phyloP scores from a whole-genome alignment of 2,113 vertebrate species.

The Cnemophilus loriae region DNA sequence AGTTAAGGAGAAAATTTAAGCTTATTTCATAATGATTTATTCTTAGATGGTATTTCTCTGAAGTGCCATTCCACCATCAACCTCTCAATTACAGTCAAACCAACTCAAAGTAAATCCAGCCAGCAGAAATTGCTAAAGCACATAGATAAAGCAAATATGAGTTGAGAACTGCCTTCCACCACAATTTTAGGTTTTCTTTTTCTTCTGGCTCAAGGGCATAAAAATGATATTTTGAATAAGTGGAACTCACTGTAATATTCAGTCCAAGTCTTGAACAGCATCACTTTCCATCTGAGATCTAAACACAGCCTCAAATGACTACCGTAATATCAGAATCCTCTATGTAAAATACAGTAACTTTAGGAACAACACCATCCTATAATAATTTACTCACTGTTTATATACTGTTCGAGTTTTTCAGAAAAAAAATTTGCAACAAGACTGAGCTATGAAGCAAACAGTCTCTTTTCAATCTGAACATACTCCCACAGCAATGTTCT shows the following conservation, averaged over 20 bases:
- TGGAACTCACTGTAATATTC: background rate
- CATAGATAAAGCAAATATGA: background rate
- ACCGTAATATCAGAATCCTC: background rate
- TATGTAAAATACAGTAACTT: background rate
- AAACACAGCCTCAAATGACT: background rate
- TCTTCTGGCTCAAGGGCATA: background rate
- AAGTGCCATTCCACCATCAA: background rate
- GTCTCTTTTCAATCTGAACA: background rate
- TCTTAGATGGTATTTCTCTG: background rate
- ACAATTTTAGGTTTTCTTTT: background rate
- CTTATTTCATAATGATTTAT: conserved; percentile 20
- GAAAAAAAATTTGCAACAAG: background rate
- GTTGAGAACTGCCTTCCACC: background rate
- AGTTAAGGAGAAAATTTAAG: background rate
- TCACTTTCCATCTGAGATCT: background rate
- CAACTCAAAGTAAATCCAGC: background rate
- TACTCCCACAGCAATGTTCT: background rate
- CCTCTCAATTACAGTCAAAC: background rate
- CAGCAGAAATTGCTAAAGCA: background rate
- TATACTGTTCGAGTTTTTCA: background rate
- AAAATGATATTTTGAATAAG: background rate
- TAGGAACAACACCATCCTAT: background rate
- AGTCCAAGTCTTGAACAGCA: background rate
- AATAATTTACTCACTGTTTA: background rate
- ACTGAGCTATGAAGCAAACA: background rate